Evolutionary conservation across 2,888 invertebrate genomes (phyloP), one percentile per base, ranked within the genome.

Genomic region (Cephonodes hylas): DNA sequence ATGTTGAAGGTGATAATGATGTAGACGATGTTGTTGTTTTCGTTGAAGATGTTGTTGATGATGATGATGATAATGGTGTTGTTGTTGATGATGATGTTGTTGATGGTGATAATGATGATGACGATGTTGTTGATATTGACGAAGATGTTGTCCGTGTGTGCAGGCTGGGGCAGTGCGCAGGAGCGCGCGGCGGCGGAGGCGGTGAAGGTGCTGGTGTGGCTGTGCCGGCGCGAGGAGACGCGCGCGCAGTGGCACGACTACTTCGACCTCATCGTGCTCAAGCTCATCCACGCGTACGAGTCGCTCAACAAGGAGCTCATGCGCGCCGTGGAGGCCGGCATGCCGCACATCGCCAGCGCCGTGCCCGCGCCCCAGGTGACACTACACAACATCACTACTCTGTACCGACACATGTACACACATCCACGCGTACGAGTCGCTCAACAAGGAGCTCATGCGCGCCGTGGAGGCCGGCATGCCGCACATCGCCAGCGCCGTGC

Each of bases 221-320:
- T 99, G 80, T 94, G 98, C 74, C 95, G 96, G 67, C 95, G 96
- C 61, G 93, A 95, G 42, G 95, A 95, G 80, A 94, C 97, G 73
- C 93, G 96, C 46, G 93, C 95, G 64, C 95, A 95, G 72, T 98
- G 99, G 94, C 94, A 95, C 69, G 96, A 96, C 77, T 99, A 97
- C 91, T 96, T 97, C 62, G 99, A 99, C 92, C 93, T 99, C 61
- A 96, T 99, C 42, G 95, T 98, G 61, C 92, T 99, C 59, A 96
- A 97, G 87, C 96, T 99, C 13, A 95, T 99, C 72, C 95, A 97
- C 81, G 96, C 97, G 61, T 97, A 98, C 90, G 96, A 94, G 74
- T 93, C 93, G 53, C 91, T 94, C 68, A 94, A 94, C 84, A 95
- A 95, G 87, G 95, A 96, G 85, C 95, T 97, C 65, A 94, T 96